Conservation (phyloP, 2,888 invertebrate species). For the Camptogramma bilineatum region DNA sequence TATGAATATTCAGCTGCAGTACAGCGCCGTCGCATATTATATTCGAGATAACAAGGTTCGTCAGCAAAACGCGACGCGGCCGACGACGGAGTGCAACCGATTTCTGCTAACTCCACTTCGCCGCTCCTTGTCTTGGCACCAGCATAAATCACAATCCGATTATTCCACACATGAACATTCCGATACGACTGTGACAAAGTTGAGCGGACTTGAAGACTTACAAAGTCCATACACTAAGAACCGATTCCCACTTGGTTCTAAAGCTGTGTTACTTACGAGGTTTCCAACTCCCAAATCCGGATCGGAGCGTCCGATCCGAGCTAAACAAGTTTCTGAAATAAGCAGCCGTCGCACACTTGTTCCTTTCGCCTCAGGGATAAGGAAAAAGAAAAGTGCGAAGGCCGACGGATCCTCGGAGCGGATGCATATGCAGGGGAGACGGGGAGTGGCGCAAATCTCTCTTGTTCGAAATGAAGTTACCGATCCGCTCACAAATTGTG, state of each 20-base stretch:
- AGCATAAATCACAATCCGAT: conserved; percentile 47
- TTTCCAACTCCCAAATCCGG: conserved; percentile 68
- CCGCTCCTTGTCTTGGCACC: conserved; percentile 61
- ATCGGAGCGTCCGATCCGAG: conserved; percentile 70
- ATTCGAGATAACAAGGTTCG: conserved; percentile 81
- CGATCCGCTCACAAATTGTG: conserved; percentile 73
- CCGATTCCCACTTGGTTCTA: conserved; percentile 54
- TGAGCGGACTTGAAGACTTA: conserved; percentile 27
- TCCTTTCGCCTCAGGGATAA: conserved; percentile 67
- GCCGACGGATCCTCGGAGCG: conserved; percentile 56
- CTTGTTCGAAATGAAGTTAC: conserved; percentile 79
- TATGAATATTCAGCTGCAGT: conserved; percentile 79
- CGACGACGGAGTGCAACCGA: conserved; percentile 53
- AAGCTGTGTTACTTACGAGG: conserved; percentile 59
- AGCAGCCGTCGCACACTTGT: conserved; percentile 74
- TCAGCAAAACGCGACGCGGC: conserved; percentile 68
- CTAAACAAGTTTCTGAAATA: conserved; percentile 80
- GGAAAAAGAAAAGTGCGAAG: conserved; percentile 67
- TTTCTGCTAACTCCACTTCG: conserved; percentile 65
- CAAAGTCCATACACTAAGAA: conserved; percentile 46
- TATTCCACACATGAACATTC: conserved; percentile 35
- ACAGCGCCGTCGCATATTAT: conserved; percentile 66
- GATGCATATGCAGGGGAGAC: conserved; percentile 69
- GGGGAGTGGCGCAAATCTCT: conserved; percentile 65
- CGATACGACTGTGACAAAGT: conserved; percentile 28